These are phyloP conservation scores for Distichodus sexfasciatus DNA, from an alignment of 2,797 vertebrate genomes.

Conservation along the genomic window DNA sequence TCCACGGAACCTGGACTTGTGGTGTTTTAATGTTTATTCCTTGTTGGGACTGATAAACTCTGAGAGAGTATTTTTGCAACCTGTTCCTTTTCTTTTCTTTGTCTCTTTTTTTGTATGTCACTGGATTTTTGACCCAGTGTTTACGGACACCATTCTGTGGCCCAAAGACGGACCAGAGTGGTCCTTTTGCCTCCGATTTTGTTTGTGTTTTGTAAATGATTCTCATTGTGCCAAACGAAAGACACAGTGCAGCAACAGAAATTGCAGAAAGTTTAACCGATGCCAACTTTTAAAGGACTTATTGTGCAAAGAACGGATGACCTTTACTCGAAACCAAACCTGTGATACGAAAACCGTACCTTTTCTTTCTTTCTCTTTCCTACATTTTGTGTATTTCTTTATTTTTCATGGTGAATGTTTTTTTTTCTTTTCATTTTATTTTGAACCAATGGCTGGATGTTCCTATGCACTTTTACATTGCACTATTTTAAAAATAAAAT, in stretches of 20 bases:
- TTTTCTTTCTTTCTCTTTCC: background rate
- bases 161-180: background rate
- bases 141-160: constrained; percentile 40
- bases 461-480: too few species aligned
- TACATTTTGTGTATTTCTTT: constrained; percentile 19
- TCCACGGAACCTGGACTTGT: constrained; percentile 38
- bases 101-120: constrained; percentile 33
- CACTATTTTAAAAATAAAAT: constrained; percentile 58
- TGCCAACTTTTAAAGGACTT: constrained; percentile 30
- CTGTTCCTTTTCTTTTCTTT: constrained; percentile 7
- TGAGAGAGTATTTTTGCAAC: constrained; percentile 11
- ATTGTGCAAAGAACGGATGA: constrained; percentile 13
- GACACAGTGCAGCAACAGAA: too few species aligned
- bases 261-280: constrained; percentile 14
- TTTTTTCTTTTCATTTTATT: constrained; percentile 27
- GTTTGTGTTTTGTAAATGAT: background rate
- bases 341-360: background rate
- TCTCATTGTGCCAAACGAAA: constrained; percentile 24
- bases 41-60: constrained; percentile 63
- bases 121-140: constrained; percentile 41
- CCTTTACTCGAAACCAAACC: constrained; percentile 10
- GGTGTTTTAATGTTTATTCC: constrained; percentile 25
- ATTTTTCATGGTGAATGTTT: constrained; percentile 20
- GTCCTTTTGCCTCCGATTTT: background rate
- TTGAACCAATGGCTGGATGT: constrained; percentile 18